Base-by-base conservation (phyloP, 2,113 vertebrate species). In the Pomatostomus ruficeps region DNA sequence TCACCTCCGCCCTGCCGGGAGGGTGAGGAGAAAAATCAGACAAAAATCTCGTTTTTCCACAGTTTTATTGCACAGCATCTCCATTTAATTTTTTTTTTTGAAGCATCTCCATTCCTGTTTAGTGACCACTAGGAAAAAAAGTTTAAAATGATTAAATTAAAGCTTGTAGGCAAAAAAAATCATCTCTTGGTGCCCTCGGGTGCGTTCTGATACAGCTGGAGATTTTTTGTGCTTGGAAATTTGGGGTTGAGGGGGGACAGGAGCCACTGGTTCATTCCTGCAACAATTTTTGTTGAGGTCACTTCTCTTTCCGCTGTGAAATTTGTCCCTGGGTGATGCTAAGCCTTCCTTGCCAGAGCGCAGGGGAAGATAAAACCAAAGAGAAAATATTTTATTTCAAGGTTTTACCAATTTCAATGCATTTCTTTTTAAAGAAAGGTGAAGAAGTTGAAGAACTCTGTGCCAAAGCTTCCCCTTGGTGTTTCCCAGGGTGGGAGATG, bases 341-440 rank as follows among this genome's bases (percentile, higher is more conserved):
- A 33, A 62, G 36, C 62, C 7, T 12, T 31, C 2, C 0, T 9
- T 68, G n/a, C 42, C 15, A 5, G 24, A 25, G 42, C 12, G 3
- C 3, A 2, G 9, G 1, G 6, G 33, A 68, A 43, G 10, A 15
- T 22, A 20, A 82, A 89, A 54, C 43, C 42, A 6, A 55, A 62
- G 46, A 38, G 6, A 14, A 70, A 91, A n/a, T 54, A 2, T 48
- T 80, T 84, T 66, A 3, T 42, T 71, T 76, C 12, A 24, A 58
- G 43, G 9, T 23, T 78, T 89, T 62, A 33, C 28, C 10, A 33
- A n/a, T 5, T 49, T 48, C 4, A 2, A 8, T 40, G 2, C 21
- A 1, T 9, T 11, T 49, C 18, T 14, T 63, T n/a, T 45, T 9
- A 8, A 40, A 46, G 22, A 49, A 75, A 12, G 15, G 20, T 19